phyloP scores from a whole-genome alignment of 37 sponge, comb jelly and placozoan genomes.

The Beroe forskalii region DNA sequence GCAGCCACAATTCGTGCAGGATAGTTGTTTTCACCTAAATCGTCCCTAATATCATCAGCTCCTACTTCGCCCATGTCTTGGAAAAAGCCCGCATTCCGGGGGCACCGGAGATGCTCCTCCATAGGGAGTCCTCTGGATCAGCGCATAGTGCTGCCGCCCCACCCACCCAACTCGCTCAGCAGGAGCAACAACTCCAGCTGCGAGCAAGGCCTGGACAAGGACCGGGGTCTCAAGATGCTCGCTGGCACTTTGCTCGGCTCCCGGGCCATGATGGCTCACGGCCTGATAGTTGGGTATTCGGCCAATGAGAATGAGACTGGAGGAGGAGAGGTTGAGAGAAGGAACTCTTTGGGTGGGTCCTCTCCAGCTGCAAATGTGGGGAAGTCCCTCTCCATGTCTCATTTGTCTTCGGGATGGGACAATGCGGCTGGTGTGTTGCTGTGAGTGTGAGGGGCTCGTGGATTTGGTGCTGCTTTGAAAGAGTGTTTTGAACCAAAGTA shows the following conservation, averaged over 20 bases:
- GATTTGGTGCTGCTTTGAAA: too few relatives aligned
- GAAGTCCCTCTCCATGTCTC: not conserved
- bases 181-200: not conserved
- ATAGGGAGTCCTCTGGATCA: not conserved
- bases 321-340: not conserved
- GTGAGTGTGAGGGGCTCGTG: not conserved
- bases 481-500: too few relatives aligned
- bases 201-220: not conserved
- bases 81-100: not conserved
- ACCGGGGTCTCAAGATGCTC: not conserved
- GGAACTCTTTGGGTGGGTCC: not conserved
- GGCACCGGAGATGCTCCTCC: not conserved
- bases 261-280: not conserved
- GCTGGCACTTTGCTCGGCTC: not conserved
- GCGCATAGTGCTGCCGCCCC: not conserved
- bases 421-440: not conserved
- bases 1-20: too few relatives aligned
- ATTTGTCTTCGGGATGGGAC: not conserved
- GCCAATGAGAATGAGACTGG: not conserved
- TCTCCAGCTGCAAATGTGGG: not conserved
- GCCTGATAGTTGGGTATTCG: not conserved
- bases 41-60: too few relatives aligned
- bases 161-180: not conserved
- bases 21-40: too few relatives aligned
- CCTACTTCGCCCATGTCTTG: conserved; percentile 14